Evolutionary conservation across 35 echinoderm and acorn worm species (phyloP), one percentile per base, ranked within the genome.

Genomic region (Diadema setosum): DNA sequence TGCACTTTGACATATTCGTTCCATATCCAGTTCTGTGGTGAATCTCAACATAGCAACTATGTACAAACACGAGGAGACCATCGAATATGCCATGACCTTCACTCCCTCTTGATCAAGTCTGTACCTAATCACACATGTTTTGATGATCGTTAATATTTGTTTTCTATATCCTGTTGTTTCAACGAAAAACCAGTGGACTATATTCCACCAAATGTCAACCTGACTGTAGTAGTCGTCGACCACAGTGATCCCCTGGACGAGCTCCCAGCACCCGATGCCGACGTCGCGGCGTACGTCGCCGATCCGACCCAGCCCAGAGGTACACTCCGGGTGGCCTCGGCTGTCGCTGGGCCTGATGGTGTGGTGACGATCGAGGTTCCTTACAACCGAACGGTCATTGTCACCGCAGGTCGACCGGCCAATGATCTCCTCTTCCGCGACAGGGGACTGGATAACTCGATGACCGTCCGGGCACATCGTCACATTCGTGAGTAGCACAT

Each of bases 321-420:
- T 26, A 91, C 89, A 26, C 11, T 1, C 18, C 41, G 46, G 42
- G 16, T 75, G 7, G 57, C 57, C 4, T 63, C 42, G 20, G 89
- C 39, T 9, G 32, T 42, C 58, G 85, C 89, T 11, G 89, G 59
- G 20, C 44, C 65, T 5, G 82, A 91, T 73, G 89, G 89, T 5
- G 85, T 91, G 25, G 81, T 64, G 2, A 17, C 20, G 1, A 15
- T 91, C 17, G 39, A 46, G n/a, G 83, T 83, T 29, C 89, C 82
- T 18, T 82, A 91, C 45, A 91, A 91, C 82, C 35, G 85, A 82
- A 85, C 76, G 20, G 16, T 85, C 5, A 91, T 91, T 36, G 37
- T 91, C 32, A 85, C 89, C n/a, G 89, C 81, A 23, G 41, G 5
- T 32, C 35, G 85, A 82, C 65, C 76, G 20, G 16, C 75, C 5